Percentiles rank a stretch among this genome's conserved stretches.
These are phyloP conservation scores for Scopus umbretta DNA, from an alignment of 2,113 vertebrate species.

Conservation along the genomic window DNA sequence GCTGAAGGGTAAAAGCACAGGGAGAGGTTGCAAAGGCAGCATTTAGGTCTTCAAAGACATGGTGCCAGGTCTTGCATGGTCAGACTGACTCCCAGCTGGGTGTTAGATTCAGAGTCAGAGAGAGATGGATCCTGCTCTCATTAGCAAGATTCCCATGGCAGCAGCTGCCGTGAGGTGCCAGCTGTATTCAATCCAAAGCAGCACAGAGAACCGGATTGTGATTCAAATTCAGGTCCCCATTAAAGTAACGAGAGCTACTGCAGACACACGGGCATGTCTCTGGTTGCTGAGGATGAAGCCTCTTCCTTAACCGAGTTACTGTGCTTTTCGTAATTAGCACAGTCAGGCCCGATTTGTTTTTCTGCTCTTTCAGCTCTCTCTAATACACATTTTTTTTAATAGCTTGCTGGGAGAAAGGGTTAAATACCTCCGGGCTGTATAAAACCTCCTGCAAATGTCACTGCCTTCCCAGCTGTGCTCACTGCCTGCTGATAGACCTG, in stretches of 20 bases:
- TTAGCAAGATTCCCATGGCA: not conserved
- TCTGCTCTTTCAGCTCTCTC: not conserved
- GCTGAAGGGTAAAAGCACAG: not conserved
- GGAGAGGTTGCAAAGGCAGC: not conserved
- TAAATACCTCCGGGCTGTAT: not conserved
- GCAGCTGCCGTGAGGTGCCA: fast-evolving
- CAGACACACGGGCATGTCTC: not conserved
- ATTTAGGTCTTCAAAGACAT: not conserved
- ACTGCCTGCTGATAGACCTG: not conserved
- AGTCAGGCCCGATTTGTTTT: not conserved
- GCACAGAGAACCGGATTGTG: fast-evolving
- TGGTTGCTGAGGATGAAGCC: not conserved
- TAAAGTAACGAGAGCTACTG: not conserved
- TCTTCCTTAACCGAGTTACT: not conserved
- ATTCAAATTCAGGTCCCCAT: not conserved
- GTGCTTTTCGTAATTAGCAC: not conserved
- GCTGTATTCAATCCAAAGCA: not conserved
- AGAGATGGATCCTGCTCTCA: not conserved
- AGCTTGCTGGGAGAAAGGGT: not conserved
- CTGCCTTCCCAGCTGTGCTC: not conserved
- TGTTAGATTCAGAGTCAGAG: not conserved
- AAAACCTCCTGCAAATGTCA: not conserved
- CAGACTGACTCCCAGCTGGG: not conserved
- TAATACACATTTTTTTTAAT: not conserved
- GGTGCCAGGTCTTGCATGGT: not conserved